Conservation (phyloP, 2,888 invertebrate genomes). For the Nemapogon koenigi region DNA sequence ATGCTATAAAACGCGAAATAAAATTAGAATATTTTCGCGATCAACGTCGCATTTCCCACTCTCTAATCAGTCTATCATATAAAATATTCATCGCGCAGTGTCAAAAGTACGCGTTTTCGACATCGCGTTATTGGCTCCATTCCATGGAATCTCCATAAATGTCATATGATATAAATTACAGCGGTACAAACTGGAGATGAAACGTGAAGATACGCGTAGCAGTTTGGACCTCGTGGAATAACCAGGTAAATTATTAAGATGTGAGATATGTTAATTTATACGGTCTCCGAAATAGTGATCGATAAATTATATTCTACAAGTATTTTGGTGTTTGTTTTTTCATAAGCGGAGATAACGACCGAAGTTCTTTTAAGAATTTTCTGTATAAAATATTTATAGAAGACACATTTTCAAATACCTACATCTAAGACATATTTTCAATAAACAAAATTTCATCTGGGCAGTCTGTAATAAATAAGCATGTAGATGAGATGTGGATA, state of each 20-base stretch:
- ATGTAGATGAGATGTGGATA: too few relatives aligned
- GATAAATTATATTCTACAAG: too few relatives aligned
- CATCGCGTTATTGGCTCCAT: constrained; percentile 35
- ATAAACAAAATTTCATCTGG: too few relatives aligned
- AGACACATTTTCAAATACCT: too few relatives aligned
- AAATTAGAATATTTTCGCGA: constrained; percentile 25
- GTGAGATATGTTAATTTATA: constrained; percentile 41
- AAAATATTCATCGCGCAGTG: constrained; percentile 25
- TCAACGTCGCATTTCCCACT: constrained; percentile 19
- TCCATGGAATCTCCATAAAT: constrained; percentile 47
- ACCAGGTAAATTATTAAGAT: constrained; percentile 30
- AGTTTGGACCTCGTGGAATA: constrained; percentile 20
- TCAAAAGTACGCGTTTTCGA: constrained; percentile 32
- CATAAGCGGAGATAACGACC: too few relatives aligned
- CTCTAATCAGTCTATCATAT: constrained; percentile 23
- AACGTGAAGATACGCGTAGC: constrained; percentile 22
- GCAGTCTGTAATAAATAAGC: too few relatives aligned
- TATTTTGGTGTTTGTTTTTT: too few relatives aligned
- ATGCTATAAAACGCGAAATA: constrained; percentile 12
- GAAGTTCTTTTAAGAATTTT: too few relatives aligned
- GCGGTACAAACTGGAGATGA: constrained; percentile 8
- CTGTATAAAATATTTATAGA: too few relatives aligned
- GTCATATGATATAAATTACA: constrained; percentile 48
- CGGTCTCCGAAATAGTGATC: constrained; percentile 16
- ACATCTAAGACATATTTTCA: too few relatives aligned